Evolutionary conservation across 2,113 vertebrate genomes (phyloP).

Genomic region (Amblyopsis rosae): DNA sequence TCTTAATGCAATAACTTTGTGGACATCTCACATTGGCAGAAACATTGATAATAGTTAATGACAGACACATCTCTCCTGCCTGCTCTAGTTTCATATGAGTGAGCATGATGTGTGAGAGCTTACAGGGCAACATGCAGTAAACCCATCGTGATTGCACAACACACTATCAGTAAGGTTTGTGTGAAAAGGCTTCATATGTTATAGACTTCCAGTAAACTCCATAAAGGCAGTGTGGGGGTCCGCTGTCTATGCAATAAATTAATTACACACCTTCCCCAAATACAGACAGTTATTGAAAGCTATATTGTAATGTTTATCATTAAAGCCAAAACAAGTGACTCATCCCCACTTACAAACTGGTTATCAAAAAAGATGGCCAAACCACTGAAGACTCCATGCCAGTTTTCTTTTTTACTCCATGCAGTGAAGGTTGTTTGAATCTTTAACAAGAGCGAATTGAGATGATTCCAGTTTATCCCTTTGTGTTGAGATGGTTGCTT

Average conservation of each 20-base stretch:
- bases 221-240: neutral
- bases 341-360: neutral
- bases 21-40: conserved; percentile 38
- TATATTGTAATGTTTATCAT: neutral
- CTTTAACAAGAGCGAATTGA: conserved; percentile 29
- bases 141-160: conserved; percentile 8
- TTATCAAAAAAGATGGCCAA: conserved; percentile 9
- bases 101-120: conserved; percentile 9
- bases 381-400: conserved; percentile 6
- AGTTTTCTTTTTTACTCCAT: conserved; percentile 7
- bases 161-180: neutral
- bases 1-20: conserved; percentile 30
- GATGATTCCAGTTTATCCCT: conserved; percentile 28
- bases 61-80: conserved; percentile 21
- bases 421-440: conserved; percentile 22
- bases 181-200: neutral
- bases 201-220: neutral
- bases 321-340: neutral
- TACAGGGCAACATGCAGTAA: conserved; percentile 32
- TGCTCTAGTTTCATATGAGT: neutral
- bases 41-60: conserved; percentile 22
- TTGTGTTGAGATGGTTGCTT: conserved; percentile 40
- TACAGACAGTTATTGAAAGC: neutral
- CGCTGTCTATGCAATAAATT: too few relatives aligned
- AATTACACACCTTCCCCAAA: too few relatives aligned